Base-by-base conservation (phyloP, 2,797 vertebrate species). In the Sparus aurata region DNA sequence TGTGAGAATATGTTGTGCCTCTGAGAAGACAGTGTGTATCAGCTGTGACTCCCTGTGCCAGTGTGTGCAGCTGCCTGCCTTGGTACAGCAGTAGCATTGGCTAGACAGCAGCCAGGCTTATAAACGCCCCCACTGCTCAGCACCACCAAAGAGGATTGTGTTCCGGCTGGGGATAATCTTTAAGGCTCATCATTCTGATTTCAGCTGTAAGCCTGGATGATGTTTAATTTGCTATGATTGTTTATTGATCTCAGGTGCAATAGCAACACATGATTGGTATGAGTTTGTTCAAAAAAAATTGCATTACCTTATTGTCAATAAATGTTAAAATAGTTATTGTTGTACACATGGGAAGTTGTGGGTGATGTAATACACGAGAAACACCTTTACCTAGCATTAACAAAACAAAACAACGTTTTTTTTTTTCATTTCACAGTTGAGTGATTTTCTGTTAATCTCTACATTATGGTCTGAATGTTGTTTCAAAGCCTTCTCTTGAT, bases 131-230 rank as follows among this genome's bases (percentile, higher is more conserved):
- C 75, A 41, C 64, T 20, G 61, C 78, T 67, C 69, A 18, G 30
- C 75, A 45, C 34, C 62, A 80, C 77, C 69, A 83, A 82, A 85
- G 77, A 86, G 58, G 73, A 76, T 74, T 88, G 72, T 73, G 75
- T 61, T 79, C 69, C 23, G 16, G 71, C 62, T 50, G 38, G 61
- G 71, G 79, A 82, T 86, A 72, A 89, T 85, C 83, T 85, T 75
- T 54, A 70, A 82, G 80, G 76, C 76, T 87, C 75, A 47, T 85
- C 75, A 61, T 16, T 34, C 6, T 34, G 30, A 34, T 34, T 34
- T 34, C 30, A 34, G 47, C 45, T 50, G 6, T n/a, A 38, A 20
- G 20, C 20, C 7, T 22, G 4, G 12, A 52, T 38, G 20, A 38
- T 17, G 27, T 57, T 57, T 25, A 16, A 10, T 10, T 30, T 25